Conservation (phyloP, 2,888 invertebrate species). For the Drosophila pseudotakahashii region DNA sequence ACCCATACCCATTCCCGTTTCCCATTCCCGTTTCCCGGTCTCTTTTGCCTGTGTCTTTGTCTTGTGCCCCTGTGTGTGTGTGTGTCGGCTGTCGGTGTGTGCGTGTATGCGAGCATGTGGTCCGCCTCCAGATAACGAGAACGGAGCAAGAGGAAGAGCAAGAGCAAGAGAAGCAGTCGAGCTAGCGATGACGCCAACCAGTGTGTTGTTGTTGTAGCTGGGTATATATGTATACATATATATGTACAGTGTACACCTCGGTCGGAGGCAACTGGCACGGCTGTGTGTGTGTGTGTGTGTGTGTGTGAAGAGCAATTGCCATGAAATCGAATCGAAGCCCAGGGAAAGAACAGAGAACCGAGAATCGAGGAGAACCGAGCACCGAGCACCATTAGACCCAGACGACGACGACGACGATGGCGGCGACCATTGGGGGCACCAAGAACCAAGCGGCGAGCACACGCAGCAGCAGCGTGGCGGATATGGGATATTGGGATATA, state of each 20-base stretch:
- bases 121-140: constrained; percentile 77
- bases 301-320: constrained; percentile 54
- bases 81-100: constrained; percentile 15
- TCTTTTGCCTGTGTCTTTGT: constrained; percentile 37
- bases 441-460: constrained; percentile 24
- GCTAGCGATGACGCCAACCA: constrained; percentile 75
- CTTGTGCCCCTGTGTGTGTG: constrained; percentile 11
- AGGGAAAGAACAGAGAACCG: constrained; percentile 61
- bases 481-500: constrained; percentile 11
- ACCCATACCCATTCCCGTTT: neutral
- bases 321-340: constrained; percentile 72
- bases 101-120: constrained; percentile 59
- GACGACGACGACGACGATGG: constrained; percentile 3
- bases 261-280: constrained; percentile 8
- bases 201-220: constrained; percentile 32
- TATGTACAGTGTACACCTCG: neutral
- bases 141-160: constrained; percentile 38
- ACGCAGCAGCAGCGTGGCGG: constrained; percentile 65
- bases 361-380: constrained; percentile 29
- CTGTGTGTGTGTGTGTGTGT: constrained; percentile 19
- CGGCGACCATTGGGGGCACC: constrained; percentile 13
- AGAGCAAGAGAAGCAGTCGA: constrained; percentile 53
- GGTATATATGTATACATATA: constrained; percentile 3
- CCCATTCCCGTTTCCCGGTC: constrained; percentile 29
- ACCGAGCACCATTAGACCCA: constrained; percentile 29